A percentile compares a stretch with the other conserved stretches of the same genome.
phyloP scores from a whole-genome alignment of 2,113 vertebrate genomes.

The Grus americana region DNA sequence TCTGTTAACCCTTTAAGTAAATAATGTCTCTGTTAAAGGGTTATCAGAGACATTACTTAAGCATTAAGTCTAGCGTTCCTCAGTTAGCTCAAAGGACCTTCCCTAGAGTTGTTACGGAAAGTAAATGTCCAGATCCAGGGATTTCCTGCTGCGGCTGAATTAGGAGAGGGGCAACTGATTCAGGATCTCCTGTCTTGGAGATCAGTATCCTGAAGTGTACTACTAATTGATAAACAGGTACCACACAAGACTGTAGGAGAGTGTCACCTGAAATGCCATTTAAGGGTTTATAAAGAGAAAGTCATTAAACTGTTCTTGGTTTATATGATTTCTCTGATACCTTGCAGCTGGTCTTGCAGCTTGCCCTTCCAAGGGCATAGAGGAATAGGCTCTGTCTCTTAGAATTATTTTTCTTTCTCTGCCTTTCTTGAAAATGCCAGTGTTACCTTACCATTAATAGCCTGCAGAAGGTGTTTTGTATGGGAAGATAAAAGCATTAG shows the following conservation, averaged over 20 bases:
- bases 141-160: rapidly evolving
- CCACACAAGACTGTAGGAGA: neutral
- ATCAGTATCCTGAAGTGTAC: neutral
- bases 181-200: neutral
- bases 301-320: neutral
- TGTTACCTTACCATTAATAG: neutral
- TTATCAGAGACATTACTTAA: neutral
- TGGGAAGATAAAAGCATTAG: neutral
- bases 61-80: neutral
- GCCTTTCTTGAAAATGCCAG: neutral
- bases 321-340: neutral
- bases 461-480: neutral
- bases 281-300: neutral
- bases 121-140: neutral
- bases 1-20: neutral
- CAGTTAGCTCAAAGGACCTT: neutral
- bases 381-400: neutral
- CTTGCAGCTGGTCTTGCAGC: neutral
- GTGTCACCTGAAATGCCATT: neutral
- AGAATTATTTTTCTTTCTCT: neutral
- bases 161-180: neutral
- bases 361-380: neutral
- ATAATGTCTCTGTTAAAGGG: neutral
- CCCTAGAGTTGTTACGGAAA: neutral
- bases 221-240: neutral